Percentiles rank a stretch among this genome's conserved stretches.
Evolutionary conservation across 35 echinoderm and acorn worm species (phyloP).

Genomic region (Holothuria glaberrima): DNA sequence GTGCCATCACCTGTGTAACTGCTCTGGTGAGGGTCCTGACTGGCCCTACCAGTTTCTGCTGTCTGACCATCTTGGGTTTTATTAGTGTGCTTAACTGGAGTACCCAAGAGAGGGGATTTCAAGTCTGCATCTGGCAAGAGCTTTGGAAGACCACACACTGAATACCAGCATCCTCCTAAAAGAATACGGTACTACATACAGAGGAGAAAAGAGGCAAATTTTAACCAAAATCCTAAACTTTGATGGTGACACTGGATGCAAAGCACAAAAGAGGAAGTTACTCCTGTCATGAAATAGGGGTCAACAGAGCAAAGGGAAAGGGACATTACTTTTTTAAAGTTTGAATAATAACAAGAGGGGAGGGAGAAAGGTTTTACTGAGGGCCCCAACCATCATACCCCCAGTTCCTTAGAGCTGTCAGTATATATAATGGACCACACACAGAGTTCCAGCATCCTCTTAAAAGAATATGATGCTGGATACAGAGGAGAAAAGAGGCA

Average conservation of each 20-base stretch:
- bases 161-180: slow-evolving; percentile 84
- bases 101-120: not conserved
- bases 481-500: too few relatives aligned
- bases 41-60: not conserved
- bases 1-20: not conserved
- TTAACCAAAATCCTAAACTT: too few relatives aligned
- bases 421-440: too few relatives aligned
- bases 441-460: slow-evolving; percentile 82
- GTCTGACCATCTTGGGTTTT: not conserved
- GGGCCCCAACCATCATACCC: too few relatives aligned
- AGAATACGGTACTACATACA: slow-evolving; percentile 78
- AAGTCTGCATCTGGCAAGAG: slow-evolving; percentile 46
- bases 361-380: too few relatives aligned
- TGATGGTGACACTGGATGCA: too few relatives aligned
- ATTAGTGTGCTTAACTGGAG: slow-evolving; percentile 24
- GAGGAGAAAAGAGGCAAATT: not conserved
- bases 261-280: too few relatives aligned
- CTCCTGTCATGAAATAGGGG: too few relatives aligned
- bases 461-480: slow-evolving; percentile 72
- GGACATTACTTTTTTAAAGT: too few relatives aligned
- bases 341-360: too few relatives aligned
- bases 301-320: too few relatives aligned
- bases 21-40: not conserved
- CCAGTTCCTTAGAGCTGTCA: too few relatives aligned
- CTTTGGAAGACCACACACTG: slow-evolving; percentile 78